A percentile compares a stretch with the other conserved stretches of the same genome.
Evolutionary conservation across 2,797 vertebrate genomes (phyloP).

Genomic region (Characodon lateralis): DNA sequence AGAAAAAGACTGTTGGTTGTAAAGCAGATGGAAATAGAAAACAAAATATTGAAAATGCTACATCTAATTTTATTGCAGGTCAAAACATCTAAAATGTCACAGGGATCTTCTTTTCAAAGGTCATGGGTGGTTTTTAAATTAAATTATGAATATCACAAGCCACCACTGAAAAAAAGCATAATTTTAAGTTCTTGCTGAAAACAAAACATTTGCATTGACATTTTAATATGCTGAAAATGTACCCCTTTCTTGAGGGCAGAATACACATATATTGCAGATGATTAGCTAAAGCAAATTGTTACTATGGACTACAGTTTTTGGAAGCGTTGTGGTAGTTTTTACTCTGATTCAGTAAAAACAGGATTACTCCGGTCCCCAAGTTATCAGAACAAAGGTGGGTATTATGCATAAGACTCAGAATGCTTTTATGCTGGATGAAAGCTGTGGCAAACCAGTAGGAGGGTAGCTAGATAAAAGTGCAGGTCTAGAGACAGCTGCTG

Average conservation of each 20-base stretch:
- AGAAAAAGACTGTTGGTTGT: background rate
- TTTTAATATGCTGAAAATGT: background rate
- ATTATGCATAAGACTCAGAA: background rate
- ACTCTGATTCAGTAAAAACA: background rate
- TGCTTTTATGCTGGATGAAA: conserved; percentile 2
- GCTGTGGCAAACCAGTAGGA: conserved; percentile 1
- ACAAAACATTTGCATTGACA: background rate
- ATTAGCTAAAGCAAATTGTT: background rate
- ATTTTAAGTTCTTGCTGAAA: background rate
- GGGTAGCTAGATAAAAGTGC: conserved; percentile 3
- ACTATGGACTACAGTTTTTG: background rate
- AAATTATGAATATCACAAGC: background rate
- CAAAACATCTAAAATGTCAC: background rate
- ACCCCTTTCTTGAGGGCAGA: background rate
- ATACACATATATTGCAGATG: background rate
- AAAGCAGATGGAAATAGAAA: conserved; percentile 1
- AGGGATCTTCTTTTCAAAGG: background rate
- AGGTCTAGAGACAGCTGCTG: background rate
- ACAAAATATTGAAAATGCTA: background rate
- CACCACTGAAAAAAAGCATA: background rate
- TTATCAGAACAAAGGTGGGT: background rate
- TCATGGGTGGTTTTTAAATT: background rate
- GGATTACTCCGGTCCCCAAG: background rate
- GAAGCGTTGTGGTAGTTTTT: background rate
- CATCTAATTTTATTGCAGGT: background rate